Conservation (phyloP, 2,113 vertebrate species). For the Gulo gulo region DNA sequence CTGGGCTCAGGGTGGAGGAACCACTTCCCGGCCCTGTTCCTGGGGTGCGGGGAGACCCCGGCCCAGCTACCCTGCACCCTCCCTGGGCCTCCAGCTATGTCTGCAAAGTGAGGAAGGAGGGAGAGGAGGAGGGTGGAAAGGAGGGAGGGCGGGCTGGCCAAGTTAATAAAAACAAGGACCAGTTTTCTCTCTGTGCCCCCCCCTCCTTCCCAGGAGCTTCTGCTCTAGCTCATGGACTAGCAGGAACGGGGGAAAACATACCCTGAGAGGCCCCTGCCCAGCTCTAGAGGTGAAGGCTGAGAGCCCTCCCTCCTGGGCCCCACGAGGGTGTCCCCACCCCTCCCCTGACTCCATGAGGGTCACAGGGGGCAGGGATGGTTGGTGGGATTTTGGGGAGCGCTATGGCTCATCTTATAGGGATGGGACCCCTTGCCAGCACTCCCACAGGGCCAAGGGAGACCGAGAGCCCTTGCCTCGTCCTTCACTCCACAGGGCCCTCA, state of each 20-base stretch:
- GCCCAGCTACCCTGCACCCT: fast-evolving
- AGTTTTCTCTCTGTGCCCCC: fast-evolving
- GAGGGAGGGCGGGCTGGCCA: neutral
- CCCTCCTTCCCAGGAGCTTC: neutral
- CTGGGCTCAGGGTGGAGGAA: neutral
- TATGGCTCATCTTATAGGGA: neutral
- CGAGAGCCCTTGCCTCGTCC: neutral
- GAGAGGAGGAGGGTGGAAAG: too few relatives aligned
- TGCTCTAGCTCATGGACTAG: neutral
- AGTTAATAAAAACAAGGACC: neutral
- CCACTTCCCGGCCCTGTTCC: neutral
- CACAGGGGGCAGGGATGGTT: neutral
- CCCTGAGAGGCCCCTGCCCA: neutral
- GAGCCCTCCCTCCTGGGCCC: neutral
- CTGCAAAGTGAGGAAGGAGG: neutral
- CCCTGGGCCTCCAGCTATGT: neutral
- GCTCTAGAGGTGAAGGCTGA: neutral
- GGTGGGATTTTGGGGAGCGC: neutral
- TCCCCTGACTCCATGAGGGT: neutral
- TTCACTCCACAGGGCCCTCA: neutral
- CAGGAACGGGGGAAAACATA: too few relatives aligned
- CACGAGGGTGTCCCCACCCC: neutral
- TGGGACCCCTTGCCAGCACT: neutral
- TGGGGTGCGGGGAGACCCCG: neutral
- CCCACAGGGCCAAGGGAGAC: neutral